phyloP scores from a whole-genome alignment of 2,113 vertebrate genomes.

The Pituophis catenifer region DNA sequence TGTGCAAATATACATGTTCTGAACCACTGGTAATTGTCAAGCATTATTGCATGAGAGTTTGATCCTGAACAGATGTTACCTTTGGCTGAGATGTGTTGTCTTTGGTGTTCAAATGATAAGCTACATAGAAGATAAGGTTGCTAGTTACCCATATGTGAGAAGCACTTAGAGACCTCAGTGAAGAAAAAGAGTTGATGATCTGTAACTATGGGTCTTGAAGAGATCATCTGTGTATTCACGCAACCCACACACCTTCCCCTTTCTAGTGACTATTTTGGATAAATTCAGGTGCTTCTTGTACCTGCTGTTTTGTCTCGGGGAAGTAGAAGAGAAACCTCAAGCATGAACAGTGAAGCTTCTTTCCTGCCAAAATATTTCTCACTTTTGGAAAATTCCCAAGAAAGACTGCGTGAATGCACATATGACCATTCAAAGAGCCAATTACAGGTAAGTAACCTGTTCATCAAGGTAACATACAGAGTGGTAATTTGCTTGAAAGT shows the following conservation, averaged over 20 bases:
- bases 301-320: neutral
- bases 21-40: neutral
- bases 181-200: neutral
- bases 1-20: neutral
- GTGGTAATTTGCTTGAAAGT: neutral
- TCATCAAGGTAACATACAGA: neutral
- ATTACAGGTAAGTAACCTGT: neutral
- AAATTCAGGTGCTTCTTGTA: neutral
- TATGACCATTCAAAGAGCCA: neutral
- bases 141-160: neutral
- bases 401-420: neutral
- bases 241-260: neutral
- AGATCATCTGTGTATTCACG: neutral
- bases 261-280: neutral
- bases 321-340: neutral
- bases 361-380: neutral
- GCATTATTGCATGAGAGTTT: neutral
- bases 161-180: neutral
- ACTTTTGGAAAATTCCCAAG: neutral
- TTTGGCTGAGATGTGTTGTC: neutral
- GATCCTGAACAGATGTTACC: neutral
- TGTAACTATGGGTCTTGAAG: neutral
- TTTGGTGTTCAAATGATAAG: neutral
- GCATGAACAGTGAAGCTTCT: neutral
- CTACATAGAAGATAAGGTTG: neutral